A percentile compares a stretch with the other conserved stretches of the same genome.
These are phyloP conservation scores for Poeciliopsis turneri DNA, from an alignment of 2,797 vertebrate genomes.

Conservation along the genomic window DNA sequence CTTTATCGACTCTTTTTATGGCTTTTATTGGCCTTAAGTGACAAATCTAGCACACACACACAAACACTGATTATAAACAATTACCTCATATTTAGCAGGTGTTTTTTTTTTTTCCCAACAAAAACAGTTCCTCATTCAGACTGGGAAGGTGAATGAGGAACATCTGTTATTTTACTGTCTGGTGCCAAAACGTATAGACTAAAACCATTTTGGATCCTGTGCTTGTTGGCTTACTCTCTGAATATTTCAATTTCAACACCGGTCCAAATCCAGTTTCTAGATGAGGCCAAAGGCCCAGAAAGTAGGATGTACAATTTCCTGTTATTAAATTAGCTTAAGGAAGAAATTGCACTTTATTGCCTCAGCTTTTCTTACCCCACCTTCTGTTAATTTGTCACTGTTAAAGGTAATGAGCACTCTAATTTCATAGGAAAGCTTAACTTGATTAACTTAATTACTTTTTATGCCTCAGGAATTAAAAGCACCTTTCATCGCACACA, in stretches of 20 bases:
- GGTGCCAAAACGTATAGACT: not conserved
- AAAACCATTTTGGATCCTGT: not conserved
- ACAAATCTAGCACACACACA: conserved; percentile 22
- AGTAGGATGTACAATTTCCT: not conserved
- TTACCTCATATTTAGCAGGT: not conserved
- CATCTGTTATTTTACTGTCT: not conserved
- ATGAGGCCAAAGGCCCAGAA: not conserved
- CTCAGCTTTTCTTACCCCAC: not conserved
- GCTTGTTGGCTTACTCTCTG: not conserved
- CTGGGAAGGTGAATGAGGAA: not conserved
- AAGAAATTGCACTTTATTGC: not conserved
- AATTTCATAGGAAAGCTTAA: not conserved
- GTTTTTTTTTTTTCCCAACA: not conserved
- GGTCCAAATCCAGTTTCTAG: not conserved
- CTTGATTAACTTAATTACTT: not conserved
- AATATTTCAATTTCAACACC: not conserved
- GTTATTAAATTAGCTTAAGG: not conserved
- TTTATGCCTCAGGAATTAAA: not conserved
- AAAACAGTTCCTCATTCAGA: not conserved
- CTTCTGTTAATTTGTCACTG: not conserved
- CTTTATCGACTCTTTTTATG: conserved; percentile 4
- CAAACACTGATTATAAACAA: not conserved
- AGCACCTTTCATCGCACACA: not conserved
- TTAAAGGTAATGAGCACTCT: not conserved
- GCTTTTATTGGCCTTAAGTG: conserved; percentile 10